A percentile compares a stretch with the other conserved stretches of the same genome.
Conservation (phyloP, 2,113 vertebrate genomes). For the Tupaia chinensis region DNA sequence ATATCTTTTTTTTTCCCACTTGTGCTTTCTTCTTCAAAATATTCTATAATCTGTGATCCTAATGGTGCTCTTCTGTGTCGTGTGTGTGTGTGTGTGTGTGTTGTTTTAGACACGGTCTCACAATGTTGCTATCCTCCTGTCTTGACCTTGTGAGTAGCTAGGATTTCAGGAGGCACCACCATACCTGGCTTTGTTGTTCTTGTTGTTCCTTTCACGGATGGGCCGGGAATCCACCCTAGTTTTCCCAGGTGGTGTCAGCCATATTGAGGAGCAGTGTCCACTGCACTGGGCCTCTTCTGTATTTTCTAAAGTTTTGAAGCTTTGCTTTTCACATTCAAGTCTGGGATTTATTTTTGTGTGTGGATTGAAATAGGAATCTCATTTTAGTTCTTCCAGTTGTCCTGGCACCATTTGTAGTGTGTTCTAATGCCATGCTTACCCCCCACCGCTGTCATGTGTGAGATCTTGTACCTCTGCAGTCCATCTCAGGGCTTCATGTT, state of each 20-base stretch:
- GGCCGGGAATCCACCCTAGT: no score
- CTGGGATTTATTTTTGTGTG: conserved; percentile 6
- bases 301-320: not conserved
- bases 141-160: no score
- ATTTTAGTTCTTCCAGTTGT: conserved; percentile 34
- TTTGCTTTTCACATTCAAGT: conserved; percentile 26
- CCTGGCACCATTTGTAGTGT: not conserved
- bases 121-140: no score
- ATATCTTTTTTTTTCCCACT: not conserved
- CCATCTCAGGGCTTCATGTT: not conserved
- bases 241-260: no score
- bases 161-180: no score
- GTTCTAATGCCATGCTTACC: not conserved
- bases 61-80: not conserved
- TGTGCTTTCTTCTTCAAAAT: not conserved
- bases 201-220: no score
- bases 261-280: no score
- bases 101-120: no score
- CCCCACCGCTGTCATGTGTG: not conserved
- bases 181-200: no score
- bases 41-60: not conserved
- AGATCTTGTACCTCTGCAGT: not conserved
- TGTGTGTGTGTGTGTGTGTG: no score
- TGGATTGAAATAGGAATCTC: conserved; percentile 36
- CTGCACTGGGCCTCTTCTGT: not conserved